A percentile compares a stretch with the other conserved stretches of the same genome.
Conservation (phyloP, 2,888 invertebrate species). For the Lasioglossum pauxillum region DNA sequence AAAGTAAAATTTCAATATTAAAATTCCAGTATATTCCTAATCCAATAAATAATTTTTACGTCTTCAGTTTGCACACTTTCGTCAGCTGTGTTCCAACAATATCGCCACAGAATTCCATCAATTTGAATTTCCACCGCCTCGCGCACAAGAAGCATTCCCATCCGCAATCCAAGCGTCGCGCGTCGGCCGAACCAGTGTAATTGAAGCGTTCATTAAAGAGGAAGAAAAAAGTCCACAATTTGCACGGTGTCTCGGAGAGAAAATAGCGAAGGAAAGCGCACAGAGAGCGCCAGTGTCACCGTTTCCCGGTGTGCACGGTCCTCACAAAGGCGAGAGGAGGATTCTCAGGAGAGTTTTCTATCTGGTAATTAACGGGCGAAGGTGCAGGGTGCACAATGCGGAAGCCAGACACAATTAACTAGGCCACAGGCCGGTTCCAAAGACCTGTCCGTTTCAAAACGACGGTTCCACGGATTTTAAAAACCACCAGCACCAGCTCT, state of each 20-base stretch:
- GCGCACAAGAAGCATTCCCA: not conserved
- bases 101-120: not conserved
- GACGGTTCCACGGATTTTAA: slow-evolving; percentile 9
- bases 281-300: slow-evolving; percentile 27
- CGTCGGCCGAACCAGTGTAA: not conserved
- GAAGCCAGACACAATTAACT: slow-evolving; percentile 54
- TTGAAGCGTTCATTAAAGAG: not conserved
- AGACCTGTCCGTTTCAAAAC: slow-evolving; percentile 23
- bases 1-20: no score
- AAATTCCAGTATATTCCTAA: not conserved
- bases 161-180: not conserved
- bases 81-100: not conserved
- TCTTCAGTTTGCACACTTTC: not conserved
- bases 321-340: slow-evolving; percentile 38
- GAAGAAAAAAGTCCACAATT: not conserved
- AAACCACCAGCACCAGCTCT: not conserved
- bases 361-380: slow-evolving; percentile 47
- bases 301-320: slow-evolving; percentile 51
- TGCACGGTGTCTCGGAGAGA: not conserved
- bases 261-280: slow-evolving; percentile 23
- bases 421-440: slow-evolving; percentile 30
- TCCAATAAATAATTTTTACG: not conserved
- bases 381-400: slow-evolving; percentile 34
- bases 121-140: not conserved
- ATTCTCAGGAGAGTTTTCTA: slow-evolving; percentile 64